Evolutionary conservation across 1,140 invertebrate genomes (phyloP).

Genomic region (Idris sp.): DNA sequence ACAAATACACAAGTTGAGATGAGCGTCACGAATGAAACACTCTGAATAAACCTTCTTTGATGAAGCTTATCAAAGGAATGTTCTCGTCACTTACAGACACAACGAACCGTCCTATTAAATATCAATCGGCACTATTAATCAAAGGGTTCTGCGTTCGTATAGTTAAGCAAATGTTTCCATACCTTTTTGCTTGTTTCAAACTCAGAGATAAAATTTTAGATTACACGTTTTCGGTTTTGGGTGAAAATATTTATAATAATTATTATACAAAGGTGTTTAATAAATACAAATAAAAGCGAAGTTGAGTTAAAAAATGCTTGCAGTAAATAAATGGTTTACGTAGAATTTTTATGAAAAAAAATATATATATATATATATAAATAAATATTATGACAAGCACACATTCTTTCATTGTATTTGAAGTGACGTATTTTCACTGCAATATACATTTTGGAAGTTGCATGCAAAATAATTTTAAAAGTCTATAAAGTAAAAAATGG

Average conservation of each 20-base stretch:
- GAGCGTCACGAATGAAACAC: conserved; percentile 13
- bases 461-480: conserved; percentile 32
- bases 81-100: background rate
- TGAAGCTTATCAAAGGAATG: conserved; percentile 13
- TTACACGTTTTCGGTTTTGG: no score
- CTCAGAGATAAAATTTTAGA: no score
- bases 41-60: no score
- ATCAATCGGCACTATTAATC: conserved; percentile 33
- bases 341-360: no score
- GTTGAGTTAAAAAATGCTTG: no score
- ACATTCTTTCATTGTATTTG: no score
- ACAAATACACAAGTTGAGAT: conserved; percentile 55
- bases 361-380: no score
- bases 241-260: no score
- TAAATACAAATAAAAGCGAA: no score
- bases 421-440: conserved; percentile 16
- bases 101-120: conserved; percentile 24
- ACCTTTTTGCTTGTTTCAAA: background rate
- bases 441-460: conserved; percentile 28
- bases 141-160: conserved; percentile 15
- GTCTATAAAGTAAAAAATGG: conserved; percentile 34
- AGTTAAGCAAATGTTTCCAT: conserved; percentile 6
- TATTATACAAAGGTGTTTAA: no score
- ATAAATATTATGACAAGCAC: no score
- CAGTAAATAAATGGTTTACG: no score